These are phyloP conservation scores for Gavialis gangeticus DNA, from an alignment of 2,113 vertebrate genomes.

Conservation along the genomic window DNA sequence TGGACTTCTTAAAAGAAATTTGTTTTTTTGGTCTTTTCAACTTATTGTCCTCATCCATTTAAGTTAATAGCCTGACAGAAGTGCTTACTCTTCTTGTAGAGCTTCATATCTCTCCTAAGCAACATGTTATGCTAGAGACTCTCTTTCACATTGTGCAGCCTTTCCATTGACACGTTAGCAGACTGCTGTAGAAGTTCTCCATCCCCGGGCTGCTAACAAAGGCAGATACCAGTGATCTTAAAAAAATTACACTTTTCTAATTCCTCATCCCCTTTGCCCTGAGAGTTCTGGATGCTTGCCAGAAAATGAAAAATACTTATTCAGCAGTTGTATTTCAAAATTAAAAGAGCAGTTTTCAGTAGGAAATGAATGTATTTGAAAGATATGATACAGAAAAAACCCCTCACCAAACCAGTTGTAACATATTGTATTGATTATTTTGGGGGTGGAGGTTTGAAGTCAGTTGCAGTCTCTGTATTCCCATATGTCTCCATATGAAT, in stretches of 20 bases:
- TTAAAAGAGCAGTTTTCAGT: background rate
- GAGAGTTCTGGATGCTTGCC: constrained; percentile 24
- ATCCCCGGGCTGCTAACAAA: constrained; percentile 27
- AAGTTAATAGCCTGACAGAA: constrained; percentile 25
- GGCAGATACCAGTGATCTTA: constrained; percentile 41
- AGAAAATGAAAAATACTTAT: constrained; percentile 17
- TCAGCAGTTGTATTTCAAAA: constrained; percentile 2
- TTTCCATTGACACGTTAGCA: constrained; percentile 14
- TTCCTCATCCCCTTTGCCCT: background rate
- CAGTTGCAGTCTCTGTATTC: background rate
- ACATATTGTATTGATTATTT: background rate
- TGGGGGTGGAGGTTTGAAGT: background rate
- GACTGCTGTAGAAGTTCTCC: background rate
- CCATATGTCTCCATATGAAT: background rate
- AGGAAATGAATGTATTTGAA: background rate
- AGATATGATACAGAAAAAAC: background rate
- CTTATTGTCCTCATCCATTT: background rate
- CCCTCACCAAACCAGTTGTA: background rate
- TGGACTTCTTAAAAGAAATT: background rate
- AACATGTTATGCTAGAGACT: constrained; percentile 18
- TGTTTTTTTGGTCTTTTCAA: constrained; percentile 26
- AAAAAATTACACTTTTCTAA: constrained; percentile 24
- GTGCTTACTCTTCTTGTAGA: constrained; percentile 52
- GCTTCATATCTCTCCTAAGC: constrained; percentile 31
- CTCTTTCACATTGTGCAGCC: background rate